phyloP scores from a whole-genome alignment of 2,888 invertebrate species.

The Atherix ibis region DNA sequence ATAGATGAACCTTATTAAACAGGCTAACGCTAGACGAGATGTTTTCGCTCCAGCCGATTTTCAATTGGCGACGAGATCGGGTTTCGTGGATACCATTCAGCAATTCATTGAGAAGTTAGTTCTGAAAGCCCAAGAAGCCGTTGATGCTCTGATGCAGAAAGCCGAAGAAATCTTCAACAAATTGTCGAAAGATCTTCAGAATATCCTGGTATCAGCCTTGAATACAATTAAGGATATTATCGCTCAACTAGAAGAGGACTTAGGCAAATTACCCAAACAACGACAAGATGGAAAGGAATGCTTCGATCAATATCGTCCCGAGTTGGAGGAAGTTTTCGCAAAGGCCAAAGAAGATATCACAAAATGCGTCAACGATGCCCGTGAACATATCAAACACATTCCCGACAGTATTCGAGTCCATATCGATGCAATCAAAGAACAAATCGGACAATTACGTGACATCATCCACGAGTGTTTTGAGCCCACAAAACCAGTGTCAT shows the following conservation, averaged over 20 bases:
- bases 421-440: constrained; percentile 2
- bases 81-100: too few relatives aligned
- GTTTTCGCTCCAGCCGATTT: too few relatives aligned
- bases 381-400: constrained; percentile 1
- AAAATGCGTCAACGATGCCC: constrained; percentile 1
- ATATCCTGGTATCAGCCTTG: too few relatives aligned
- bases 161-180: too few relatives aligned
- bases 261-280: not conserved
- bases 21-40: too few relatives aligned
- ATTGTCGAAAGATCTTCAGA: too few relatives aligned
- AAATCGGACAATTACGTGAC: not conserved
- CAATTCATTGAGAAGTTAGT: too few relatives aligned
- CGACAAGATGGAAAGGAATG: constrained; percentile 1
- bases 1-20: too few relatives aligned
- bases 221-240: not conserved
- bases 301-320: constrained; percentile 3
- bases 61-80: too few relatives aligned
- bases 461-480: constrained; percentile 2
- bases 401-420: constrained; percentile 2
- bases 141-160: too few relatives aligned
- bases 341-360: constrained; percentile 2
- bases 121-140: too few relatives aligned
- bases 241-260: not conserved
- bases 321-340: constrained; percentile 1
- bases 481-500: constrained; percentile 1